Evolutionary conservation across 2,113 vertebrate species (phyloP).

Genomic region (Mandrillus leucophaeus): DNA sequence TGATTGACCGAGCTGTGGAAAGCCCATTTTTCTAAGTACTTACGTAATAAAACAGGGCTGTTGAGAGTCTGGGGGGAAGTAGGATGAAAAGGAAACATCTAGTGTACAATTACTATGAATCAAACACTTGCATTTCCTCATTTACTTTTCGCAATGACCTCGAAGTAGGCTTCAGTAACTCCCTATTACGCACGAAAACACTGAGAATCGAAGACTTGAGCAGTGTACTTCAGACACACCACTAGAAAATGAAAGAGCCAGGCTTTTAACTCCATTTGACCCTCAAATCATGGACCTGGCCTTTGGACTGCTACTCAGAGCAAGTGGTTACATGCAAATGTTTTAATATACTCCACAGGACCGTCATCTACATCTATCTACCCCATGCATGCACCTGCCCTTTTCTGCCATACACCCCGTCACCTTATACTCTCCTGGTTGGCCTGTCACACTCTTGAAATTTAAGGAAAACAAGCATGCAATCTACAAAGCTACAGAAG

Average conservation of each 20-base stretch:
- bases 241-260: neutral
- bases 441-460: neutral
- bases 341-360: neutral
- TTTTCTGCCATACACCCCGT: neutral
- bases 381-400: neutral
- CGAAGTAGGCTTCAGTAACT: neutral
- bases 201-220: neutral
- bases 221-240: neutral
- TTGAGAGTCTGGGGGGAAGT: too few relatives aligned
- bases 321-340: neutral
- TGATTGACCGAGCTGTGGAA: neutral
- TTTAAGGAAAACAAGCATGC: neutral
- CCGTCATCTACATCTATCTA: neutral
- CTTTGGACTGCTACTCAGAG: neutral
- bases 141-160: neutral
- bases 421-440: neutral
- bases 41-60: neutral
- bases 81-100: neutral
- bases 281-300: neutral
- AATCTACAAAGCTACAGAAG: neutral
- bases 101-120: neutral
- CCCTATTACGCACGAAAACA: neutral
- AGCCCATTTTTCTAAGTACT: neutral
- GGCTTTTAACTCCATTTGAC: neutral
- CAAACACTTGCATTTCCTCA: neutral